Evolutionary conservation across 2,113 vertebrate genomes (phyloP).

Genomic region (Hemiprocne comata): DNA sequence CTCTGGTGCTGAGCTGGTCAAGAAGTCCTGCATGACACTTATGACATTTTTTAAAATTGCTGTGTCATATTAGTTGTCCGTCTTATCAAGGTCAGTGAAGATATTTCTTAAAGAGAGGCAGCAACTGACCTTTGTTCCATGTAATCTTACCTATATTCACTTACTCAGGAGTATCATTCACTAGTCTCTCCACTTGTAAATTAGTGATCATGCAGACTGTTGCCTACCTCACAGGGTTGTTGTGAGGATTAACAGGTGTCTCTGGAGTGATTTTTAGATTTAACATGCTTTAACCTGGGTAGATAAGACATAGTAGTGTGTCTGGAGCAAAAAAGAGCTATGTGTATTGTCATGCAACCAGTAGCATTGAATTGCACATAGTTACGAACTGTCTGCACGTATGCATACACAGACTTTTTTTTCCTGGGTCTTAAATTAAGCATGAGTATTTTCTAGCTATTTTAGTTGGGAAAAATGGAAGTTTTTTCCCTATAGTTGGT

Average conservation of each 20-base stretch:
- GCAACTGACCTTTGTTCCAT: not conserved
- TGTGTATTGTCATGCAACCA: not conserved
- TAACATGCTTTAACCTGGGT: not conserved
- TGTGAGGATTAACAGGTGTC: not conserved
- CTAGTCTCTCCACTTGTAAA: not conserved
- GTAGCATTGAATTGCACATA: not conserved
- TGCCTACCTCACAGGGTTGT: conserved; percentile 13
- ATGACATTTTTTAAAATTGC: not conserved
- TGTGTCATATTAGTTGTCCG: not conserved
- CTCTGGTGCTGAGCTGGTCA: conserved; percentile 4
- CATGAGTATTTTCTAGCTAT: not conserved
- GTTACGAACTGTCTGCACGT: not conserved
- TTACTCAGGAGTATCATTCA: not conserved
- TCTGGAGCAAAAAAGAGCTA: not conserved
- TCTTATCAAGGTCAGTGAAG: not conserved
- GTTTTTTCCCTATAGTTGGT: not conserved
- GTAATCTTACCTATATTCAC: not conserved
- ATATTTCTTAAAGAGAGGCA: not conserved
- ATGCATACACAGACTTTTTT: not conserved
- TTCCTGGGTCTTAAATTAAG: not conserved
- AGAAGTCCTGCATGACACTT: conserved; percentile 52
- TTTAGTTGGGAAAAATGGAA: not conserved
- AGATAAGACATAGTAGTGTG: not conserved
- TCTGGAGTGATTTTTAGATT: not conserved
- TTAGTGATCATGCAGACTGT: not conserved